Percentiles rank a stretch among this genome's conserved stretches.
Evolutionary conservation across 1,140 invertebrate species (phyloP).

Genomic region (Drosophila mauritiana): DNA sequence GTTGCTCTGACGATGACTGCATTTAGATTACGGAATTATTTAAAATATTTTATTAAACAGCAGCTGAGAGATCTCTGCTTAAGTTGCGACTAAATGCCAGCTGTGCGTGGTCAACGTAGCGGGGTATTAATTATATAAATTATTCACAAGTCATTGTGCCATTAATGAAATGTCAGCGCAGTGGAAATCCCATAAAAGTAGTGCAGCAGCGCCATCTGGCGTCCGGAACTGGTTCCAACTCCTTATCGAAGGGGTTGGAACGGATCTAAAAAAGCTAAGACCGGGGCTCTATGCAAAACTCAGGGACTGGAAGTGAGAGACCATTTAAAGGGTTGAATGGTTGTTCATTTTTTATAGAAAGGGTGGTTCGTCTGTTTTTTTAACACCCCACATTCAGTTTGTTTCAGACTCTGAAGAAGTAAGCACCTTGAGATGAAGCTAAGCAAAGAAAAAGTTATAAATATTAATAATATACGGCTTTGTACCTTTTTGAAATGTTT

Average conservation of each 20-base stretch:
- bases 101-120: conserved; percentile 61
- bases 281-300: conserved; percentile 53
- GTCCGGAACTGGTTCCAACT: conserved; percentile 19
- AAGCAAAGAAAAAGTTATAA: too few species aligned
- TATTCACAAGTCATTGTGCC: conserved; percentile 65
- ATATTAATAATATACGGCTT: too few species aligned
- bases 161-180: conserved; percentile 46
- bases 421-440: not conserved
- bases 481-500: not conserved
- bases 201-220: conserved; percentile 62
- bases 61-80: conserved; percentile 35
- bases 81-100: conserved; percentile 54
- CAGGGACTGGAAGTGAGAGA: conserved; percentile 44
- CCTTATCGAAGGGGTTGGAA: conserved; percentile 61
- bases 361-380: conserved; percentile 41
- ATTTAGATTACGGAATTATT: conserved; percentile 83
- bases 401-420: not conserved
- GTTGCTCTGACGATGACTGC: conserved; percentile 71
- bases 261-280: conserved; percentile 61
- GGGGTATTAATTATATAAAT: conserved; percentile 80
- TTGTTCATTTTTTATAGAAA: conserved; percentile 48
- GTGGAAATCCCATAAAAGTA: conserved; percentile 49
- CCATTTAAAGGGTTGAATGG: conserved; percentile 59
- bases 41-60: conserved; percentile 82
- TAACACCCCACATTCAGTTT: conserved; percentile 41